Base-by-base conservation (phyloP, 1,140 invertebrate genomes). In the Drosophila kurseongensis region DNA sequence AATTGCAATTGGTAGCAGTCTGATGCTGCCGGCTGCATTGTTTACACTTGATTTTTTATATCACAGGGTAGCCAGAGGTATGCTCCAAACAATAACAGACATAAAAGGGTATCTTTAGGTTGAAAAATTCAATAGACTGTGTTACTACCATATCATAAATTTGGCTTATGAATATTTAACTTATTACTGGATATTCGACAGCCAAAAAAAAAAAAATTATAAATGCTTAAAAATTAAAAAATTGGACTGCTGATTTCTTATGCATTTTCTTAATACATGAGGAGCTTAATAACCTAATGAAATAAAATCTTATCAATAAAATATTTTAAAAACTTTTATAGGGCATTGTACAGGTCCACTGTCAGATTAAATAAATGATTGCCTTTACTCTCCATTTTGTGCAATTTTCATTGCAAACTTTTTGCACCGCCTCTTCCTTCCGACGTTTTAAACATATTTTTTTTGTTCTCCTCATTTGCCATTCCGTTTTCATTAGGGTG, bases 1-100 rank as follows among this genome's bases (percentile, higher is more conserved):
- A 86, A 86, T 81, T 88, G 83, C 84, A 86, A 86, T 88, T 88
- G 83, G 71, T 72, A 50, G 68, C 66, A 56, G 66, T 57, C 66
- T 73, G 75, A 63, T 78, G 76, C 27, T 65, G 55, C 60, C 54
- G 63, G 56, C 71, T 73, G 80, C 80, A 84, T 84, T 78, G 75
- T 85, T 85, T 77, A 69, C 51, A 69, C 75, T 73, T 71, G 50
- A 66, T 54, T 68, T 67, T 62, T 44, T 38, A 7, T 29, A 18
- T 9, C 27, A 29, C 2, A n/a, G 48, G 35, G 48, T 47, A 55
- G 41, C 32, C 44, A 9, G 4, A 5, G 32, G 29, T 27, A 13
- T 36, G 16, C n/a, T 14, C 2, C 3, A 13, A 36, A 60, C 27
- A 60, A 32, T 16, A 58, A 12, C 8, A 4, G 9, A 58, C 6